These are phyloP conservation scores for Trichogramma pretiosum DNA, from an alignment of 1,140 invertebrate genomes.

Conservation along the genomic window DNA sequence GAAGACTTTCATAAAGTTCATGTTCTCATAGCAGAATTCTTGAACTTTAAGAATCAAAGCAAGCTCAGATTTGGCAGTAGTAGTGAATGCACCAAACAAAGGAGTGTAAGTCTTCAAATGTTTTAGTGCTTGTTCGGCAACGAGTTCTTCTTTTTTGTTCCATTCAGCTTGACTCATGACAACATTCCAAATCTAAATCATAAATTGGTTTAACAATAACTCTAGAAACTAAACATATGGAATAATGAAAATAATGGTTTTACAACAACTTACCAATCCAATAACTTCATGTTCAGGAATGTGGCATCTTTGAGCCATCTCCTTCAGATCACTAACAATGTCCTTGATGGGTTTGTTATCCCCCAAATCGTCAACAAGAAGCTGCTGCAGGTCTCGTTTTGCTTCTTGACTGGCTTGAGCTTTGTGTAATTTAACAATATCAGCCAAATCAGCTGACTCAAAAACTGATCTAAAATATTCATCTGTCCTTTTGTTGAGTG, in stretches of 20 bases:
- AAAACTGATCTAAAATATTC: conserved; percentile 79
- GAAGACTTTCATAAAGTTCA: conserved; percentile 98
- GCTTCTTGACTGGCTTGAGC: conserved; percentile 80
- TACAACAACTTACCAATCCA: conserved; percentile 49
- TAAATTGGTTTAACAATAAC: conserved; percentile 5
- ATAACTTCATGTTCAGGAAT: conserved; percentile 87
- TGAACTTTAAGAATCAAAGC: conserved; percentile 84
- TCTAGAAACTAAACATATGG: not conserved
- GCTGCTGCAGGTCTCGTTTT: conserved; percentile 68
- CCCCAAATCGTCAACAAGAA: conserved; percentile 70
- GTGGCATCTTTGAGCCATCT: conserved; percentile 69
- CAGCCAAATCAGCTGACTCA: conserved; percentile 73
- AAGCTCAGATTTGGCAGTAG: conserved; percentile 74
- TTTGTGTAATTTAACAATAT: conserved; percentile 83
- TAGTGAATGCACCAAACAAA: conserved; percentile 77
- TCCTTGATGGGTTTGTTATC: conserved; percentile 75
- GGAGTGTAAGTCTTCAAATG: conserved; percentile 78
- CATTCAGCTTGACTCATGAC: conserved; percentile 92
- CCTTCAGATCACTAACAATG: conserved; percentile 73
- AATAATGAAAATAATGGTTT: not conserved
- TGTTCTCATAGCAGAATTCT: conserved; percentile 97
- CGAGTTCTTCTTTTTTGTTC: conserved; percentile 96
- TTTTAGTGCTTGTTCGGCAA: conserved; percentile 88
- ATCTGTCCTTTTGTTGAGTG: conserved; percentile 83
- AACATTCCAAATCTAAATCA: conserved; percentile 72